Conservation (phyloP, 2,888 invertebrate species). For the Clepsis dumicolana region DNA sequence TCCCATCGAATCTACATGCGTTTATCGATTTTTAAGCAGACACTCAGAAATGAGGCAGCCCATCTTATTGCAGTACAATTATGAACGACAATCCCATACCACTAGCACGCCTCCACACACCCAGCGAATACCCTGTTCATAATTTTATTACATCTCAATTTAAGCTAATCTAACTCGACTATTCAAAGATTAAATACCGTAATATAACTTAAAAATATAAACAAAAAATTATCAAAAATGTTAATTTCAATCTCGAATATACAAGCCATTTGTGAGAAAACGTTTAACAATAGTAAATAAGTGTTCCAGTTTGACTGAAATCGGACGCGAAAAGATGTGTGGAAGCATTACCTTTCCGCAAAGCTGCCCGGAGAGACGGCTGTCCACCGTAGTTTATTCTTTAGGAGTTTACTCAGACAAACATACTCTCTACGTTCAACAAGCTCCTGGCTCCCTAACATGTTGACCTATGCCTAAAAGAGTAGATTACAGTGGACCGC, state of each 20-base stretch:
- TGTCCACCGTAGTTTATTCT: not conserved
- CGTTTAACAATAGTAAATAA: slow-evolving; percentile 35
- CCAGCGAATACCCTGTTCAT: slow-evolving; percentile 43
- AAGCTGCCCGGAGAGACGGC: slow-evolving; percentile 8
- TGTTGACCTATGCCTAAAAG: not conserved
- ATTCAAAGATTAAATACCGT: slow-evolving; percentile 42
- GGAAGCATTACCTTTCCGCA: slow-evolving; percentile 15
- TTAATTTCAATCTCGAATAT: slow-evolving; percentile 44
- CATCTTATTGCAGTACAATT: slow-evolving; percentile 26
- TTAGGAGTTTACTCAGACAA: not conserved
- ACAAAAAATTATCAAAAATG: slow-evolving; percentile 41
- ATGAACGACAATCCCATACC: slow-evolving; percentile 26
- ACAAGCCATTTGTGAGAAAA: slow-evolving; percentile 39
- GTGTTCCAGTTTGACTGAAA: slow-evolving; percentile 6
- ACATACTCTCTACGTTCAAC: not conserved
- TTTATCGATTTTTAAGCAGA: not conserved
- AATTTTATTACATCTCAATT: slow-evolving; percentile 43
- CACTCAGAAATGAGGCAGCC: slow-evolving; percentile 16
- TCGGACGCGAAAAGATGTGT: slow-evolving; percentile 15
- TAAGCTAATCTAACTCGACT: slow-evolving; percentile 42
- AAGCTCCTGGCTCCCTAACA: not conserved
- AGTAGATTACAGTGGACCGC: not conserved
- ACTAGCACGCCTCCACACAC: slow-evolving; percentile 19
- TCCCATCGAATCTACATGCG: slow-evolving; percentile 4
- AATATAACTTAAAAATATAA: slow-evolving; percentile 35